Evolutionary conservation across 2,888 invertebrate genomes (phyloP).

Genomic region (Aricia artaxerxes): DNA sequence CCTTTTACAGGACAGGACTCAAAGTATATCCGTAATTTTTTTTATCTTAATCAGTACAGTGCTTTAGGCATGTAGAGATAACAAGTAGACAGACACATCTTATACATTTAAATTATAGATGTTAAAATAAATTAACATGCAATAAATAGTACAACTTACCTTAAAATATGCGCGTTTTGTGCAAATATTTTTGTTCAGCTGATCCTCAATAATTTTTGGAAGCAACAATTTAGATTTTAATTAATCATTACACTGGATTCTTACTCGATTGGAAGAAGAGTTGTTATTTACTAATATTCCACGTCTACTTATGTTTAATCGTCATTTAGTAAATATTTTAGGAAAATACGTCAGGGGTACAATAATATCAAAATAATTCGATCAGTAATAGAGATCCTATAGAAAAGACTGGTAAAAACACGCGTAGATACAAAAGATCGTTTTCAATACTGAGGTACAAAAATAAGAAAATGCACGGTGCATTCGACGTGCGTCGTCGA

Average conservation of each 20-base stretch:
- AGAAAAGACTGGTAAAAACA: slow-evolving; percentile 15
- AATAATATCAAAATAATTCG: slow-evolving; percentile 7
- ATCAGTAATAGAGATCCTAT: background rate
- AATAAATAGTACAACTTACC: background rate
- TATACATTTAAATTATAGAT: background rate
- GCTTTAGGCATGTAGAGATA: too few relatives aligned
- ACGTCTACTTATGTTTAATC: background rate
- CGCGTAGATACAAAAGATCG: background rate
- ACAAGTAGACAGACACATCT: too few relatives aligned
- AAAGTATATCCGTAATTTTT: too few relatives aligned
- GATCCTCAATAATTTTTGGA: background rate
- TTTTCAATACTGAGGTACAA: slow-evolving; percentile 21
- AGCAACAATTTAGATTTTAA: background rate
- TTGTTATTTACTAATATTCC: background rate
- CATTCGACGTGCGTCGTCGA: slow-evolving; percentile 9
- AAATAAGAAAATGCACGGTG: slow-evolving; percentile 15
- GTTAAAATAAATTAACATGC: background rate
- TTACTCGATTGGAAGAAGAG: background rate
- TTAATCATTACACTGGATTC: background rate
- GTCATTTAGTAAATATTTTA: background rate
- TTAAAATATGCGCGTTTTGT: background rate
- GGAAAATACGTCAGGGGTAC: slow-evolving; percentile 6
- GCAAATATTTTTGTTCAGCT: background rate
- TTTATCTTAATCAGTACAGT: too few relatives aligned
- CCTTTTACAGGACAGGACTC: too few relatives aligned